Evolutionary conservation across 2,113 vertebrate genomes (phyloP).

Genomic region (Zosterops lateralis): DNA sequence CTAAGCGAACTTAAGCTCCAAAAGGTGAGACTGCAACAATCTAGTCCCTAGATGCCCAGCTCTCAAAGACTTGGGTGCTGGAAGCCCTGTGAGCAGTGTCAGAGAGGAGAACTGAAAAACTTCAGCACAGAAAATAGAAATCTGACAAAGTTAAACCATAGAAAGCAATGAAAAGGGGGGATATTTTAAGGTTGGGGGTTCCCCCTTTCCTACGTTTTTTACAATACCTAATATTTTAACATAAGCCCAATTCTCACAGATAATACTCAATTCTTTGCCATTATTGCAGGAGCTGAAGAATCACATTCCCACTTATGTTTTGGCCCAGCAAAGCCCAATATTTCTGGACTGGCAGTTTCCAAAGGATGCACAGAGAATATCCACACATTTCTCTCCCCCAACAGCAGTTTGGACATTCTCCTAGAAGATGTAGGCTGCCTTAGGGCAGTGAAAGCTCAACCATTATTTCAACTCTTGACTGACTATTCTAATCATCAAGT

Average conservation of each 20-base stretch:
- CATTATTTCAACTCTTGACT: not conserved
- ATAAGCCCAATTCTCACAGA: not conserved
- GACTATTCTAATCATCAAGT: not conserved
- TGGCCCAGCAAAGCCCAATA: not conserved
- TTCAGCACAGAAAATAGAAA: not conserved
- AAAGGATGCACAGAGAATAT: not conserved
- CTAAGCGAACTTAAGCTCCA: not conserved
- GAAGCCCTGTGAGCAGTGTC: not conserved
- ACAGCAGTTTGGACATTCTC: not conserved
- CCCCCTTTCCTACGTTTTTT: not conserved
- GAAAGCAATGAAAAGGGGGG: not conserved
- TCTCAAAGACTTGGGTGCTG: not conserved
- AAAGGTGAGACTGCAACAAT: not conserved
- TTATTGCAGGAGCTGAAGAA: not conserved
- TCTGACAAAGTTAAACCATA: not conserved
- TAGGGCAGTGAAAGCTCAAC: not conserved
- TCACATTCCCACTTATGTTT: not conserved
- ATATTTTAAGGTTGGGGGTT: rapidly evolving
- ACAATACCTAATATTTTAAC: not conserved
- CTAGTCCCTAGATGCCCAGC: not conserved
- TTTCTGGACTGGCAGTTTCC: not conserved
- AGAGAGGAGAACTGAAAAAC: not conserved
- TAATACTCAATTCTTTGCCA: not conserved
- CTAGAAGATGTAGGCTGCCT: not conserved
- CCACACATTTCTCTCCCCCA: not conserved